Evolutionary conservation across 2,113 vertebrate genomes (phyloP).

Genomic region (Colossoma macropomum): DNA sequence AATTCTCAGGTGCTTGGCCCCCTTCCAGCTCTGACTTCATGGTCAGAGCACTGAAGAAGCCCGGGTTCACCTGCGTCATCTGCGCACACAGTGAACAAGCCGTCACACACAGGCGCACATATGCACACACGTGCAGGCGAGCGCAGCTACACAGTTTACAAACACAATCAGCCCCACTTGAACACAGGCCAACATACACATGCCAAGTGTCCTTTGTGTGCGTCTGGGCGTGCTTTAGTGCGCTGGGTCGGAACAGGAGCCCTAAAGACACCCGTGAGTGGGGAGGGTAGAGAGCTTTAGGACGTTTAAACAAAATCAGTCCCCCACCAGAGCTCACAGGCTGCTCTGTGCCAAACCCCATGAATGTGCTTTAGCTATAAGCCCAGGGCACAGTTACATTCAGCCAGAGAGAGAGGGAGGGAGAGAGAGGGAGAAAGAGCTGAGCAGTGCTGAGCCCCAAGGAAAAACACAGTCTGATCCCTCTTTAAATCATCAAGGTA

Average conservation of each 20-base stretch:
- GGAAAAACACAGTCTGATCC: constrained; percentile 57
- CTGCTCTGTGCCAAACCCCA: constrained; percentile 48
- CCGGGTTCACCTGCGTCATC: constrained; percentile 89
- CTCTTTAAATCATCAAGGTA: constrained; percentile 75
- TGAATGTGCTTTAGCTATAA: constrained; percentile 42
- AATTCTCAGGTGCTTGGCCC: constrained; percentile 71
- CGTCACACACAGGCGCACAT: not conserved
- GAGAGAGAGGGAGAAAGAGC: constrained; percentile 14
- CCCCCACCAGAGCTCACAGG: constrained; percentile 26
- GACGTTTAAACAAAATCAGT: constrained; percentile 41
- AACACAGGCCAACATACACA: constrained; percentile 65
- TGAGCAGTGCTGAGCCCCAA: constrained; percentile 23
- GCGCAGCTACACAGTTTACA: constrained; percentile 31
- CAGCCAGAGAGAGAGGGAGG: not conserved
- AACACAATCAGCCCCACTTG: constrained; percentile 62
- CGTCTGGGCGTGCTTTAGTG: constrained; percentile 61
- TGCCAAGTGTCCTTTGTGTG: constrained; percentile 64
- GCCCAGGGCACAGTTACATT: not conserved
- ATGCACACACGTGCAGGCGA: constrained; percentile 31
- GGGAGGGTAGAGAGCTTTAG: constrained; percentile 51
- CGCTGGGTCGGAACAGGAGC: constrained; percentile 50
- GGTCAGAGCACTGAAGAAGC: constrained; percentile 85
- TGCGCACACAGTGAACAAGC: constrained; percentile 56
- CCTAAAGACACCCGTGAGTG: constrained; percentile 54
- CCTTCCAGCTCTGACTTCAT: constrained; percentile 87